These are phyloP conservation scores for Xanthia togata DNA, from an alignment of 2,888 invertebrate species.

Conservation along the genomic window DNA sequence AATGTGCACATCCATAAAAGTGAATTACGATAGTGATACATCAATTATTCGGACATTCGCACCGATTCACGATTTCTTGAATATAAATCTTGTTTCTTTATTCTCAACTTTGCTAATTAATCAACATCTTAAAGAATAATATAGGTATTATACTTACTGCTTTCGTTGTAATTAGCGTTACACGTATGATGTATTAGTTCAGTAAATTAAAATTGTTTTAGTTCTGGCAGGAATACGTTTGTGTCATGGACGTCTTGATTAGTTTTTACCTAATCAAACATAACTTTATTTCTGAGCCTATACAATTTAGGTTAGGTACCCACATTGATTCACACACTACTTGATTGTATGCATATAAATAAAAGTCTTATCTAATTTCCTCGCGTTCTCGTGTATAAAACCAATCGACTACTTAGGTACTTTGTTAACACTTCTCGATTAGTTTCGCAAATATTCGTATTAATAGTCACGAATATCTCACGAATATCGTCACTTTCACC, in stretches of 20 bases:
- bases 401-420: constrained; percentile 15
- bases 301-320: neutral
- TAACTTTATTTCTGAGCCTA: neutral
- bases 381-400: constrained; percentile 14
- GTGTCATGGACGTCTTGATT: no score
- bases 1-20: constrained; percentile 29
- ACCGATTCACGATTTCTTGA: constrained; percentile 36
- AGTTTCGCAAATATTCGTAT: constrained; percentile 56
- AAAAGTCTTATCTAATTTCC: neutral
- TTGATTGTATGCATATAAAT: neutral
- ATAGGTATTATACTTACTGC: no score
- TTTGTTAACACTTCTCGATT: constrained; percentile 35
- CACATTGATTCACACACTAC: neutral
- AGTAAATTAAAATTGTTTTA: neutral
- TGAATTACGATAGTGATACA: constrained; percentile 23
- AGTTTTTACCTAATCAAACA: neutral
- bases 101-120: constrained; percentile 4
- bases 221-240: constrained; percentile 14
- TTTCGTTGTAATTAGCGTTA: neutral
- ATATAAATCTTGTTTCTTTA: constrained; percentile 23
- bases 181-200: neutral
- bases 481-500: constrained; percentile 63
- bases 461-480: constrained; percentile 60
- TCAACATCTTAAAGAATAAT: constrained; percentile 11
- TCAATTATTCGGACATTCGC: constrained; percentile 29